Conservation (phyloP, 2,113 vertebrate genomes). For the Pteronura brasiliensis region DNA sequence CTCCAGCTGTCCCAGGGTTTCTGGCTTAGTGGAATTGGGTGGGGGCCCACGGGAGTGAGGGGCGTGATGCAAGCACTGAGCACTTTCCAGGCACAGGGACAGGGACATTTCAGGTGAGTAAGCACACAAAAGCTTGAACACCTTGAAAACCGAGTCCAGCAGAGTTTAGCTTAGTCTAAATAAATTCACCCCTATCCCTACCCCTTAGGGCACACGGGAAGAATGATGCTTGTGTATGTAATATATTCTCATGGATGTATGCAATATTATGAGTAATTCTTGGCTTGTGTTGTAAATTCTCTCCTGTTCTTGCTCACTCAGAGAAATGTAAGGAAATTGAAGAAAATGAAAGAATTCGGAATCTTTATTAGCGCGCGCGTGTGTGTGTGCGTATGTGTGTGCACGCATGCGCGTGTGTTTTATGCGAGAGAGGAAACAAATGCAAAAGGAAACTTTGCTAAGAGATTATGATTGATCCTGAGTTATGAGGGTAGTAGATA, state of each 20-base stretch:
- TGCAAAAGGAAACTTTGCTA: background rate
- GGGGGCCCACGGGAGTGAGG: background rate
- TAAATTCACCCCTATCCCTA: background rate
- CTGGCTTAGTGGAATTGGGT: background rate
- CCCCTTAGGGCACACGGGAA: background rate
- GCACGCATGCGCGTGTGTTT: background rate
- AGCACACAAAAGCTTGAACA: background rate
- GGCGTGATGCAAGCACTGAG: fast-evolving
- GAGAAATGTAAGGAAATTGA: background rate
- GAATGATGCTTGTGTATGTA: fast-evolving
- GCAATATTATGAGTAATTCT: background rate
- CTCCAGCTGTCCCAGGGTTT: background rate
- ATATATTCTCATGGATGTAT: background rate
- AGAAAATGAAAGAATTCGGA: background rate
- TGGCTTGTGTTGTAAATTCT: background rate
- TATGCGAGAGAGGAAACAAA: background rate
- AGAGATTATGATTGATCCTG: background rate
- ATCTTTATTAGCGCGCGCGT: background rate
- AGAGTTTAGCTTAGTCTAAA: background rate
- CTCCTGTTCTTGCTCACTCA: background rate
- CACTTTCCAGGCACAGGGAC: background rate
- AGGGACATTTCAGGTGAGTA: background rate
- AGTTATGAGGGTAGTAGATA: background rate
- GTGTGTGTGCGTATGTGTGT: background rate
- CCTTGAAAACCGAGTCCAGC: background rate